A percentile compares a stretch with the other conserved stretches of the same genome.
These are phyloP conservation scores for Mythimna impura DNA, from an alignment of 2,888 invertebrate genomes.

Conservation along the genomic window DNA sequence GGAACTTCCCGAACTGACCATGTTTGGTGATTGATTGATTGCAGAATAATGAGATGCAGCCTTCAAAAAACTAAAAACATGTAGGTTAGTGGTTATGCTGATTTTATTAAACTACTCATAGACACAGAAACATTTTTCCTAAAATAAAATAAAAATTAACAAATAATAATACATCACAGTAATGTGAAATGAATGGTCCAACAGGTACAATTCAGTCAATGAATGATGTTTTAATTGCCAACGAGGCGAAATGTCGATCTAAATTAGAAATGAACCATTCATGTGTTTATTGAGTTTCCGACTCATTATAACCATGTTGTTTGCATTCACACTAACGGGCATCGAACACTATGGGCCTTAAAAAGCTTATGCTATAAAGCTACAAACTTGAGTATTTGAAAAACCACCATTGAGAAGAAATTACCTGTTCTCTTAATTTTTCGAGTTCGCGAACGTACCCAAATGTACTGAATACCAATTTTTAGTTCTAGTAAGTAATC, in stretches of 20 bases:
- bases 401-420: neutral
- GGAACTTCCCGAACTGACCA: too few relatives aligned
- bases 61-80: too few relatives aligned
- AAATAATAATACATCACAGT: neutral
- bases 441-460: too few relatives aligned
- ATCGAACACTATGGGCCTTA: neutral
- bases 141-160: neutral
- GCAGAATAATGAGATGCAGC: too few relatives aligned
- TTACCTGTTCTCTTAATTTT: too few relatives aligned
- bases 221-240: conserved; percentile 55
- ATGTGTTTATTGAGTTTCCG: conserved; percentile 53
- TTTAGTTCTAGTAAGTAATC: too few relatives aligned
- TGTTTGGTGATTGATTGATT: too few relatives aligned
- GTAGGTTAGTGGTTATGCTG: neutral
- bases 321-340: conserved; percentile 4
- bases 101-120: neutral
- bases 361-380: neutral
- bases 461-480: too few relatives aligned
- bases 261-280: conserved; percentile 66
- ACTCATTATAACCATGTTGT: conserved; percentile 43
- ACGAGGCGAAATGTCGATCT: conserved; percentile 39
- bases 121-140: too few relatives aligned
- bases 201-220: conserved; percentile 28
- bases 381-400: neutral
- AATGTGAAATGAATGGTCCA: conserved; percentile 14